Percentiles rank a stretch among this genome's conserved stretches.
phyloP scores from a whole-genome alignment of 2,888 invertebrate genomes.

The Drosophila ezoana region DNA sequence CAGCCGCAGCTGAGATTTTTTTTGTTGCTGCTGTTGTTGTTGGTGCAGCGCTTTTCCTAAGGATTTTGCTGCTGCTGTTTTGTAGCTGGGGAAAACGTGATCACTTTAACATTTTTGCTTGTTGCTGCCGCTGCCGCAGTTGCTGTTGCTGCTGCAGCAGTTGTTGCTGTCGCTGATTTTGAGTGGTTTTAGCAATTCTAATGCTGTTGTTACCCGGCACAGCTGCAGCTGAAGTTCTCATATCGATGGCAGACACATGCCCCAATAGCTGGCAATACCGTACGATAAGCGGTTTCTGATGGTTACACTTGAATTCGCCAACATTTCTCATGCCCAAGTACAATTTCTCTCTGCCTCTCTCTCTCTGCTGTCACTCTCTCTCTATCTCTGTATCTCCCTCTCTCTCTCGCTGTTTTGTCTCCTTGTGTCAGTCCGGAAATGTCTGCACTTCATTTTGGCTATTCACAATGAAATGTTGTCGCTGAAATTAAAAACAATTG shows the following conservation, averaged over 20 bases:
- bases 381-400: background rate
- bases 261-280: constrained; percentile 62
- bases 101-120: constrained; percentile 83
- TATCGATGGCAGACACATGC: constrained; percentile 49
- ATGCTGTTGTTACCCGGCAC: constrained; percentile 60
- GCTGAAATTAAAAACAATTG: constrained; percentile 65
- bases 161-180: constrained; percentile 62
- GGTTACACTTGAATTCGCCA: constrained; percentile 62
- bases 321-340: constrained; percentile 30
- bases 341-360: background rate
- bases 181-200: constrained; percentile 80
- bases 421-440: constrained; percentile 58
- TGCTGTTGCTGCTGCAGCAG: constrained; percentile 47
- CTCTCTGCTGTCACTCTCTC: background rate
- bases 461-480: constrained; percentile 60
- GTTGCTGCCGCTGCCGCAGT: constrained; percentile 50
- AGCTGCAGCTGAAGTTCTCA: constrained; percentile 46
- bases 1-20: constrained; percentile 72
- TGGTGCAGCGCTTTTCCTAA: constrained; percentile 37
- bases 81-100: constrained; percentile 78
- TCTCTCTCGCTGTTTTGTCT: background rate
- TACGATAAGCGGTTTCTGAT: constrained; percentile 64
- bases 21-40: constrained; percentile 19
- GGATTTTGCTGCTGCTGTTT: constrained; percentile 64
- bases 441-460: constrained; percentile 54